Evolutionary conservation across 2,888 invertebrate genomes (phyloP), one percentile per base, ranked within the genome.

Genomic region (Chymomyza amoena): DNA sequence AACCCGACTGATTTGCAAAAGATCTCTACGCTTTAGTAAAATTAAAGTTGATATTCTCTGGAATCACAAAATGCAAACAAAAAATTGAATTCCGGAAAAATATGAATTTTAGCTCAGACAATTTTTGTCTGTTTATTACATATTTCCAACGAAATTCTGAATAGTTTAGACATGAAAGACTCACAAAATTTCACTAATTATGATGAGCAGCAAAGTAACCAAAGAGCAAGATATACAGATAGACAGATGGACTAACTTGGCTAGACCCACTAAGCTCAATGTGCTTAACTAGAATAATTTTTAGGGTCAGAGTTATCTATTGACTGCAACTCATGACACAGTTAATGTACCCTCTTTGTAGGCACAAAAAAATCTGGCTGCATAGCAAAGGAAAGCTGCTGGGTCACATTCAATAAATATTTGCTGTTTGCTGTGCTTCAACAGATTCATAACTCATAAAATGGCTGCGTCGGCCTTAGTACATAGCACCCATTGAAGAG

Each of bases 371-470:
- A 54, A 54, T 16, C 54, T 15, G 18, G 54, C 6, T 5, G 18
- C 20, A n/a, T 54, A 15, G 54, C 16, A 16, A 18, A 20, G 54
- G 9, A 18, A 54, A 54, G 9, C 16, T 18, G 54, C 54, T 54
- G 54, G 54, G 54, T 20, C 54, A 81, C 72, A 84, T 87, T 77
- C 72, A 85, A 88, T 88, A 86, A 84, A 86, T 81, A 84, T 88
- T 88, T 86, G 84, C 39, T 39, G 39, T 39, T 39, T 39, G 39
- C 78, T 65, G 72, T 76, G 79, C 76, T 69, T 77, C 74, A 78
- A 81, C 74, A 80, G 85, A 87, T 87, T 84, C 82, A 88, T 84
- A 84, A 77, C 76, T 84, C 75, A 77, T 77, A 68, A 74, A 65
- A 59, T 59, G 73, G 69, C 66, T 45, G 39, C 61, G 45, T 45